Base-by-base conservation (phyloP, 2,113 vertebrate genomes). In the Tyto alba region DNA sequence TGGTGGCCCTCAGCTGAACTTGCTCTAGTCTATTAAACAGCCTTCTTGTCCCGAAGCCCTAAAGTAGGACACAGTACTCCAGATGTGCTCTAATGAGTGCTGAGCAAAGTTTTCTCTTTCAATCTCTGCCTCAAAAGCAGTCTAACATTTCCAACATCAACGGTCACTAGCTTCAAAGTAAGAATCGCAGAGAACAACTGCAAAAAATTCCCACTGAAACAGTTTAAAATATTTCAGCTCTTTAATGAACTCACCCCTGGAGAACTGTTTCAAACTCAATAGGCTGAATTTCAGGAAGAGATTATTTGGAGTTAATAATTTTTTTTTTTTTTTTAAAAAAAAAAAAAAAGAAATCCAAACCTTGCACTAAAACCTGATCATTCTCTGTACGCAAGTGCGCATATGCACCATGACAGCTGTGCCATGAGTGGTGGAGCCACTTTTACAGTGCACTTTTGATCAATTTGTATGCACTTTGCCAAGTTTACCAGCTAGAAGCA, bases 371-470 rank as follows among this genome's bases (percentile, higher is more conserved):
- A 80, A 7, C 27, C n/a, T 63, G 52, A 7, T 40, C 0, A 0
- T 41, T 62, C 64, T 56, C 45, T 21, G 5, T 10, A 34, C 15
- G 6, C 26, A 18, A 32, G 32, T 2, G 4, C 38, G 52, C 27
- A 10, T 2, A 34, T 0, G 3, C 15, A 5, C n/a, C 13, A 1
- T 2, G 25, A 10, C 52, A 77, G 16, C 16, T 32, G 3, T 26
- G 40, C 23, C 48, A 27, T 1, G 7, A 53, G 36, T 4, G 25
- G 9, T 7, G 30, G 43, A 75, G 32, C 30, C 53, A 53, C 64
- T 76, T 64, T 27, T 7, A 22, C 36, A 34, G 10, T 0, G 5
- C 1, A 1, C 14, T 69, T 89, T 38, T 17, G 55, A 53, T 15
- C 41, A 41, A 8, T 26, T 25, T 7, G 1, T 21, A 1, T 7